Evolutionary conservation across 2,113 vertebrate genomes (phyloP), one percentile per base, ranked within the genome.

Genomic region (Podarcis raffonei): DNA sequence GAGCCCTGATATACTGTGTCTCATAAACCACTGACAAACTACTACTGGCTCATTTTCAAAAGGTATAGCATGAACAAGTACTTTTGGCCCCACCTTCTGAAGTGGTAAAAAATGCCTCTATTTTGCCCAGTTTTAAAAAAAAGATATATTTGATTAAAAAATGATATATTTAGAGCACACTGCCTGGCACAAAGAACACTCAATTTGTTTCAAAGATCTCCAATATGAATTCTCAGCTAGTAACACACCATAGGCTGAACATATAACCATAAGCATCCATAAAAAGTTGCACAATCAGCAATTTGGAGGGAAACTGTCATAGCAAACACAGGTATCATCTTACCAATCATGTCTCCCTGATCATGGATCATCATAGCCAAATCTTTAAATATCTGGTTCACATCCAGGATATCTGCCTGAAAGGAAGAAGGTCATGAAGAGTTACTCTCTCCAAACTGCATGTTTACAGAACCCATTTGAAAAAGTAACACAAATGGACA

Each of bases 311-410:
- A 35, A 79, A 68, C 15, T 7, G 11, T 37, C 5, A 3, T 6
- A 68, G 37, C 12, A 83, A 83, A 77, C 11, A 7, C 81, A 42
- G 32, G 12, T 84, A 89, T 87, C 87, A 69, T 96, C 97, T 97
- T 96, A 99, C 99, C 99, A 92, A 99, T 99, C 97, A 99, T 97
- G 89, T 99, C 99, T 94, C 98, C 98, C 94, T 99, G 99, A 92
- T 99, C 99, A 74, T 99, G 99, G 94, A 99, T 99, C 99, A 99
- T 99, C 94, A 99, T 98, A 42, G 98, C 98, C 92, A 99, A 95
- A 96, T 99, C 98, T 96, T 99, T 99, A 95, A 99, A 99, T 96
- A 99, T 99, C 96, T 99, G 98, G 95, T 99, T 99, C 84, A 99
- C 98, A 94, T 99, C 98, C 97, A 99, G 92, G 93, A 99, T 99